Evolutionary conservation across 92 coral and sea anemone genomes (phyloP), one percentile per base, ranked within the genome.

Genomic region (Ricordea florida): DNA sequence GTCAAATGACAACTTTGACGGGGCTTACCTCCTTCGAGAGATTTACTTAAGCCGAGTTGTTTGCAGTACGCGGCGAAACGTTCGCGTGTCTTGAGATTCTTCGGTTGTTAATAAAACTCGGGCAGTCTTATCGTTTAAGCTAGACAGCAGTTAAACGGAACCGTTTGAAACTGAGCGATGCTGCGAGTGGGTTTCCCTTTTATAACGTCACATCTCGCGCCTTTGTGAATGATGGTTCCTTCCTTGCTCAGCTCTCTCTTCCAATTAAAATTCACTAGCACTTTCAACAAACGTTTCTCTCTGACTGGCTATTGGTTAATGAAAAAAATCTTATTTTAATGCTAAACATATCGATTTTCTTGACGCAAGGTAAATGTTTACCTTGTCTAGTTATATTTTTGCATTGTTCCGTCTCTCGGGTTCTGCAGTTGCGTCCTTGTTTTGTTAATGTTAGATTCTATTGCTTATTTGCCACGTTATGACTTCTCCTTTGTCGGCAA

Each of bases 321-420:
- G 40, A 62, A 25, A n/a, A n/a, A n/a, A 57, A 80, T 74, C 75
- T 48, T 66, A 87, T 87, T 87, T 74, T 76, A 26, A 87, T 81
- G 92, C 92, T 59, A 75, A 87, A 57, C 80, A 52, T 57, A 24
- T 80, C 84, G 72, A 60, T 51, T 20, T 64, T 76, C 57, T 87
- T 87, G 80, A 60, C 80, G 44, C 53, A 32, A 33, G 64, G 92
- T 87, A 37, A 87, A 87, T 86, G 91, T 86, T 86, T 86, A 68
- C 64, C 71, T 69, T 72, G 77, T 70, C 41, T 70, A 52, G 38
- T 45, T 41, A 25, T 16, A 52, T 55, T 38, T 55, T 38, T 22
- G 51, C 52, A 70, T 70, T 70, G 77, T 70, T 41, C 15, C 16
- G 29, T 27, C 77, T 9, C 40, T 70, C 42, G 44, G 77, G 56